These are phyloP conservation scores for Carabus problematicus DNA, from an alignment of 2,888 invertebrate species.

Conservation along the genomic window DNA sequence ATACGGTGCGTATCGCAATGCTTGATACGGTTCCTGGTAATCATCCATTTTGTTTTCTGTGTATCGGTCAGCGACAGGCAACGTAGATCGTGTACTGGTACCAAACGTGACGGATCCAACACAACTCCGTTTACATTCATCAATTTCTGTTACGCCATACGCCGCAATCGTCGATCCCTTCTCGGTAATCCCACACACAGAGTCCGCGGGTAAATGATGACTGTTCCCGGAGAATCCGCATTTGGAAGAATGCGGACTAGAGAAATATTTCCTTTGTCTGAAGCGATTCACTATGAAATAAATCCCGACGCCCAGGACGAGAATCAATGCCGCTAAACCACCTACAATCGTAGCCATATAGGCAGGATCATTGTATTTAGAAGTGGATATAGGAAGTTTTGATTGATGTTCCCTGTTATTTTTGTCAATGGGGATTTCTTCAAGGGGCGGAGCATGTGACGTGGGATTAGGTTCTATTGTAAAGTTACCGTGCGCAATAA, in stretches of 20 bases:
- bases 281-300: slow-evolving; percentile 76
- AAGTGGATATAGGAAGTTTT: slow-evolving; percentile 71
- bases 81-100: slow-evolving; percentile 61
- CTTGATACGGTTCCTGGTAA: slow-evolving; percentile 83
- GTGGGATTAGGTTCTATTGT: slow-evolving; percentile 71
- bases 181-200: slow-evolving; percentile 59
- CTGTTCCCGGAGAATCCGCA: slow-evolving; percentile 59
- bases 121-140: slow-evolving; percentile 66
- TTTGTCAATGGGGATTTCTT: slow-evolving; percentile 60
- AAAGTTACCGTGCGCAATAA: slow-evolving; percentile 77
- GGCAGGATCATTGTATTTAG: slow-evolving; percentile 73
- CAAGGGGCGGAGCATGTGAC: slow-evolving; percentile 61
- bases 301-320: slow-evolving; percentile 75
- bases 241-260: slow-evolving; percentile 72
- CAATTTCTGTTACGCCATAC: slow-evolving; percentile 66
- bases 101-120: slow-evolving; percentile 52
- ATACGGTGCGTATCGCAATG: slow-evolving; percentile 76
- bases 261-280: slow-evolving; percentile 75
- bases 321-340: slow-evolving; percentile 75
- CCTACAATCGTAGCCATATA: slow-evolving; percentile 81
- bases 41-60: slow-evolving; percentile 70
- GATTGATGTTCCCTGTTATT: slow-evolving; percentile 59
- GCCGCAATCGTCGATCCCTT: slow-evolving; percentile 63
- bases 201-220: slow-evolving; percentile 60
- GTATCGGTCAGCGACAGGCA: slow-evolving; percentile 64